These are phyloP conservation scores for Pangasius larnaudii DNA, from an alignment of 2,797 vertebrate genomes.

Conservation along the genomic window DNA sequence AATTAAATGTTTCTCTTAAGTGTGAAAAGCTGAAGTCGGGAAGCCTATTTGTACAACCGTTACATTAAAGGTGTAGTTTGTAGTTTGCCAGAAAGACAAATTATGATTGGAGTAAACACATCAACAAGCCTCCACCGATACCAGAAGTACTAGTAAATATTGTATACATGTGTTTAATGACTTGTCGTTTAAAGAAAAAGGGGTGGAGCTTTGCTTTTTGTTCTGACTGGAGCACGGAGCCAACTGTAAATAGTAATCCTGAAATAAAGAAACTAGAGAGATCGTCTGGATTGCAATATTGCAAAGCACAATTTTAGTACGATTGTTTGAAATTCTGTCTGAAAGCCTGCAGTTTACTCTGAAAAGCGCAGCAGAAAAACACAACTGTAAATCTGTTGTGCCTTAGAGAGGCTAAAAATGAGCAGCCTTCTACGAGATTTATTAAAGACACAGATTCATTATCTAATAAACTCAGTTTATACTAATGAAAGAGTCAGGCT, in stretches of 20 bases:
- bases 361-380: background rate
- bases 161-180: background rate
- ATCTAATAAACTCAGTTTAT: conserved; percentile 22
- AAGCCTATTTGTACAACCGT: background rate
- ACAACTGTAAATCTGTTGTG: background rate
- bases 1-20: background rate
- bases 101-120: no score
- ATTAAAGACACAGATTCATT: conserved; percentile 13
- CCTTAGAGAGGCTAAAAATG: background rate
- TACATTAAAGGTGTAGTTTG: background rate
- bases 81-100: background rate
- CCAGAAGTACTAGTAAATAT: background rate
- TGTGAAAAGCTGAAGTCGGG: background rate
- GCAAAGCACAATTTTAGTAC: background rate
- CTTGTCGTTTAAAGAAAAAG: no score
- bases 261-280: background rate
- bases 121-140: background rate
- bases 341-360: background rate
- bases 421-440: background rate
- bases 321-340: background rate
- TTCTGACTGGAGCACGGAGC: background rate
- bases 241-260: background rate
- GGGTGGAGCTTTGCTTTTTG: background rate
- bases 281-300: background rate
- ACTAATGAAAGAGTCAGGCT: conserved; percentile 16